phyloP scores from a whole-genome alignment of 2,888 invertebrate genomes.

The Camptogramma bilineatum region DNA sequence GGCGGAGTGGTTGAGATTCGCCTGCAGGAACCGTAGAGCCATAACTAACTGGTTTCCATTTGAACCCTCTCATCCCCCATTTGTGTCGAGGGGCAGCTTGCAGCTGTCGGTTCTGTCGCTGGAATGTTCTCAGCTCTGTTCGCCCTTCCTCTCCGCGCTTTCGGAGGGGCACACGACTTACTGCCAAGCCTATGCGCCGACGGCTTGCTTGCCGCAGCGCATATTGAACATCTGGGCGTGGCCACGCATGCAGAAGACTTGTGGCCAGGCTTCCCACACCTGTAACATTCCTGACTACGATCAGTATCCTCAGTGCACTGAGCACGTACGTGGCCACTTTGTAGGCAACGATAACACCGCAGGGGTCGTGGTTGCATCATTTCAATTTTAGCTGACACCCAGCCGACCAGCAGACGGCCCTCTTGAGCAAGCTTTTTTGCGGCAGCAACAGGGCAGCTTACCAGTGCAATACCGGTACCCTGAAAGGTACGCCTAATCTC shows the following conservation, averaged over 20 bases:
- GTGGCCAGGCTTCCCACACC: not conserved
- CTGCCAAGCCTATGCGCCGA: not conserved
- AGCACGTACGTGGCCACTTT: conserved; percentile 32
- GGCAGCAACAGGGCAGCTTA: conserved; percentile 21
- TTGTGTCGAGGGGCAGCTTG: too few relatives aligned
- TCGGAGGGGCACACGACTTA: not conserved
- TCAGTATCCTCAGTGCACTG: conserved; percentile 15
- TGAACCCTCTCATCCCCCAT: too few relatives aligned
- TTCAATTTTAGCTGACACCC: conserved; percentile 28
- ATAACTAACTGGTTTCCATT: not conserved
- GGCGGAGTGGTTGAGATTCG: not conserved
- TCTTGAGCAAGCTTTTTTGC: conserved; percentile 4
- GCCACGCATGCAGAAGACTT: not conserved
- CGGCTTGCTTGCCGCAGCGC: not conserved
- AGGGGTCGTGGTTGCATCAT: conserved; percentile 2
- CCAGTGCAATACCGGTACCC: not conserved
- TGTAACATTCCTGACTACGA: conserved; percentile 9
- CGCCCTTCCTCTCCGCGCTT: not conserved
- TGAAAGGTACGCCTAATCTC: conserved; percentile 1
- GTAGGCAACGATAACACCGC: conserved; percentile 39
- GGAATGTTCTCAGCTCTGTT: too few relatives aligned
- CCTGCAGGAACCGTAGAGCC: not conserved
- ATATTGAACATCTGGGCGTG: not conserved
- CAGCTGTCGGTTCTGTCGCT: too few relatives aligned
- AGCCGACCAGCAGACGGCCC: conserved; percentile 34